phyloP scores from a whole-genome alignment of 2,113 vertebrate species.

The Poicephalus meyeri region DNA sequence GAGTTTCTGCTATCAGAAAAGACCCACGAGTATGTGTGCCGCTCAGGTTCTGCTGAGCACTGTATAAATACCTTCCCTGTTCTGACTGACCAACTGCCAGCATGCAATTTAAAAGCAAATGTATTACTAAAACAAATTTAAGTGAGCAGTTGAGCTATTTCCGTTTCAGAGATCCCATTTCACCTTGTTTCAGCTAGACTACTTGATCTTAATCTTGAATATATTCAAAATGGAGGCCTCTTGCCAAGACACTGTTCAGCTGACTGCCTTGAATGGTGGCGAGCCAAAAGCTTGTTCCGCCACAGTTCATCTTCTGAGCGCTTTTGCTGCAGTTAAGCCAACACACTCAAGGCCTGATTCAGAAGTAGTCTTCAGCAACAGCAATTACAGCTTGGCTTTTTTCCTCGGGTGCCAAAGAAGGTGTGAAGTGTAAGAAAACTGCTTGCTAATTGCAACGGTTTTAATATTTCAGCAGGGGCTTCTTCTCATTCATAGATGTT shows the following conservation, averaged over 20 bases:
- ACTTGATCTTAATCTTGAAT: neutral
- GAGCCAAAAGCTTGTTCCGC: neutral
- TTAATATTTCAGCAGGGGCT: neutral
- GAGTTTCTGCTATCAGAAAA: neutral
- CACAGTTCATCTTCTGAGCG: neutral
- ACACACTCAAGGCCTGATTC: neutral
- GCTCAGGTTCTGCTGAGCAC: neutral
- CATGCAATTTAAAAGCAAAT: neutral
- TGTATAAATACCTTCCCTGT: neutral
- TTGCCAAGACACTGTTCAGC: neutral
- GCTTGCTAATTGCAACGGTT: neutral
- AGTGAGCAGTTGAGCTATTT: neutral
- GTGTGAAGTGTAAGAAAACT: neutral
- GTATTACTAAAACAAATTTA: neutral
- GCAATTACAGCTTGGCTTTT: neutral
- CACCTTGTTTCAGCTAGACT: neutral
- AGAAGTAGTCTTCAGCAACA: neutral
- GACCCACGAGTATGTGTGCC: rapidly evolving
- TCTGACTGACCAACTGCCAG: neutral
- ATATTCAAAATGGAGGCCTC: neutral
- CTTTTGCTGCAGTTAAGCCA: neutral
- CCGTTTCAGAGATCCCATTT: neutral
- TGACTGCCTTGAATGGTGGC: rapidly evolving
- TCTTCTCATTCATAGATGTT: neutral
- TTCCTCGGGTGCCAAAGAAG: neutral